These are phyloP conservation scores for Drosophila prosaltans DNA, from an alignment of 1,140 invertebrate species.

Conservation along the genomic window DNA sequence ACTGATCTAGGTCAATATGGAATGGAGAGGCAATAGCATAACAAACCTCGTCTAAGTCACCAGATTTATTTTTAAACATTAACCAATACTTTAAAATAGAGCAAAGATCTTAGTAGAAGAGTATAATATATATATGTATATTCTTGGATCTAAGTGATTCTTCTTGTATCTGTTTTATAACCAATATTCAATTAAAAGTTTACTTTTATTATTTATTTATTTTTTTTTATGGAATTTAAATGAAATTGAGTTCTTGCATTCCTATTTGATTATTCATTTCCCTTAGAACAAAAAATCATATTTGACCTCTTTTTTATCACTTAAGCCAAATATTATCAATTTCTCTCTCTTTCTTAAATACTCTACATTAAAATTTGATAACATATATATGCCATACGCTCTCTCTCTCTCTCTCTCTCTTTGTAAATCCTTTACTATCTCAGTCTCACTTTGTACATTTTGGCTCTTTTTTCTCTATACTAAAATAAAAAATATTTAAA, in stretches of 20 bases:
- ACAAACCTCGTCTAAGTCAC: not conserved
- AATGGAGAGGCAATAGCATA: not conserved
- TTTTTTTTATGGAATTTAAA: too few relatives aligned
- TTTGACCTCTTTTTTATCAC: not conserved
- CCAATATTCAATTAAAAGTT: too few relatives aligned
- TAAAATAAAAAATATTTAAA: slow-evolving; percentile 12
- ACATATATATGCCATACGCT: too few relatives aligned
- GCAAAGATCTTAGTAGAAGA: too few relatives aligned
- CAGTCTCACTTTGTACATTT: too few relatives aligned
- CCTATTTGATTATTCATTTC: not conserved
- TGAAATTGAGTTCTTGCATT: not conserved
- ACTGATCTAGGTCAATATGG: slow-evolving; percentile 28
- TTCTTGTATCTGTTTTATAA: too few relatives aligned
- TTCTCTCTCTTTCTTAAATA: not conserved
- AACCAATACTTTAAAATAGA: too few relatives aligned
- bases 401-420: slow-evolving; percentile 2
- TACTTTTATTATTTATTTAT: too few relatives aligned
- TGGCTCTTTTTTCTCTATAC: not conserved
- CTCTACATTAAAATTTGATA: not conserved
- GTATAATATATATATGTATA: too few relatives aligned
- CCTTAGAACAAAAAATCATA: not conserved
- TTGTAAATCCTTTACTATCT: not conserved
- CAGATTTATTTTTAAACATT: not conserved
- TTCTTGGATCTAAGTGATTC: too few relatives aligned
- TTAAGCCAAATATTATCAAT: not conserved